Evolutionary conservation across 2,888 invertebrate genomes (phyloP), one percentile per base, ranked within the genome.

Genomic region (Periphyllus acericola): DNA sequence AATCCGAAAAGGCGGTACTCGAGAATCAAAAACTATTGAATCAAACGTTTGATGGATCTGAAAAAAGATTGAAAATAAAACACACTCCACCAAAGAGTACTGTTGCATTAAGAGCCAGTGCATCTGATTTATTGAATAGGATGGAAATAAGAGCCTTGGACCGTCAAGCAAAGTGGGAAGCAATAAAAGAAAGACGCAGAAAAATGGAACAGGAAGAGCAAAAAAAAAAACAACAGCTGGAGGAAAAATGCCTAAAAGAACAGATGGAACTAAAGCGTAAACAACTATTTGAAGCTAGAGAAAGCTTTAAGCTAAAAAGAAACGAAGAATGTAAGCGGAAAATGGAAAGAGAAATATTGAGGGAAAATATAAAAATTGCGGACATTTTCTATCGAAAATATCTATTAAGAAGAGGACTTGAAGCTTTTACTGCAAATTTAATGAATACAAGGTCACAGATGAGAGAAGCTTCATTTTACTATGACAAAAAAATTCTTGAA

Each of bases 141-240:
- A 87, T 87, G 87, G 80, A 87, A 74, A 40, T 87, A 6, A 66
- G 87, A 32, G 87, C 87, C n/a, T 34, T 87, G n/a, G 60, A 87
- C 4, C 87, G 87, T 2, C 87, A 66, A 21, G 87, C 81, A 0
- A 87, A 87, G 17, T 87, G 87, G 87, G 74, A 87, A 34, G 81
- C 74, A 3, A 75, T 87, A 25, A 80, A 81, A 40, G 81, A 87
- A n/a, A 72, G 74, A 14, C 87, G 74, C 1, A 40, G 74, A 46
- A 36, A 66, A n/a, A 66, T 34, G n/a, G 87, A 87, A 46, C 46
- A n/a, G 17, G 87, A 87, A 32, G 32, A 87, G 19, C 21, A 32
- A 1, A 34, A 74, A 14, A 87, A 75, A 81, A 87, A 87, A 66
- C 25, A 46, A 8, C 81, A 87, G 3, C 29, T 74, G 11, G 74